Evolutionary conservation across 2,797 vertebrate species (phyloP).

Genomic region (Avahi laniger): DNA sequence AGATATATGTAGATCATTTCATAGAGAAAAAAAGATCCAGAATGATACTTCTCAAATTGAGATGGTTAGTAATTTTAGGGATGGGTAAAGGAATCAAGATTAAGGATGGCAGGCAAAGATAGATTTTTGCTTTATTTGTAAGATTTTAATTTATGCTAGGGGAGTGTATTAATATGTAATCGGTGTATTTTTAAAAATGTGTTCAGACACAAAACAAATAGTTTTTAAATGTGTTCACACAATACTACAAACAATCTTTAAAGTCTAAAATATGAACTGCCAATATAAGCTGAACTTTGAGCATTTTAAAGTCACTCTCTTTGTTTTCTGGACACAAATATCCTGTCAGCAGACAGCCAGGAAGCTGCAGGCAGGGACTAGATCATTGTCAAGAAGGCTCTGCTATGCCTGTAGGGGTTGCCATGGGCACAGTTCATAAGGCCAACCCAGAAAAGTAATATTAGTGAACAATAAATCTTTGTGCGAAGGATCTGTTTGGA

Average conservation of each 20-base stretch:
- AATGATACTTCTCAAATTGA: background rate
- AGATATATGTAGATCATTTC: background rate
- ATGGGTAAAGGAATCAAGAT: background rate
- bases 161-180: background rate
- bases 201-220: background rate
- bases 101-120: background rate
- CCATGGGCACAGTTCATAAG: background rate
- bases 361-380: background rate
- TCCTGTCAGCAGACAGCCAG: background rate
- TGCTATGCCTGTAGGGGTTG: background rate
- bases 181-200: background rate
- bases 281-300: background rate
- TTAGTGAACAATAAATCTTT: background rate
- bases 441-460: background rate
- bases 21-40: background rate
- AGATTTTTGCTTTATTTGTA: background rate
- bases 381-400: background rate
- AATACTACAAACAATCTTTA: background rate
- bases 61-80: background rate
- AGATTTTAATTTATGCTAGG: background rate
- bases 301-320: background rate
- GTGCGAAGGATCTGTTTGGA: background rate
- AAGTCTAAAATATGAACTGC: background rate
- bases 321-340: background rate
- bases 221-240: background rate